phyloP scores from a whole-genome alignment of 1,140 invertebrate genomes.

The Drosophila elegans region DNA sequence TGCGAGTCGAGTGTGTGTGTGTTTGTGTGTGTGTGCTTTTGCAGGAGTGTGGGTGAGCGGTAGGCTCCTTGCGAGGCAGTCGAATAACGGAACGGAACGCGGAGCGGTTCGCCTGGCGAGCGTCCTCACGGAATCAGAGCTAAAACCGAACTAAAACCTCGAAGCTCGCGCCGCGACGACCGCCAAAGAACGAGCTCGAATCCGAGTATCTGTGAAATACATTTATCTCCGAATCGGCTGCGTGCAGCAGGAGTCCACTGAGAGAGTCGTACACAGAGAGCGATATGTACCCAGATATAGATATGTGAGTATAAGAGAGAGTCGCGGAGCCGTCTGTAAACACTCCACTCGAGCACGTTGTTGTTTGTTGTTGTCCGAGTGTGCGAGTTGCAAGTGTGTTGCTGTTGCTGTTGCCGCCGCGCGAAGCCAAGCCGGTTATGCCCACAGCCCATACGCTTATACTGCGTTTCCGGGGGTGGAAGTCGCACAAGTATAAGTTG shows the following conservation, averaged over 20 bases:
- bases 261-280: slow-evolving; percentile 7
- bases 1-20: slow-evolving; percentile 3
- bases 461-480: slow-evolving; percentile 21
- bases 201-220: slow-evolving; percentile 20
- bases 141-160: slow-evolving; percentile 80
- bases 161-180: slow-evolving; percentile 26
- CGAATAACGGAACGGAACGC: slow-evolving; percentile 32
- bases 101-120: slow-evolving; percentile 36
- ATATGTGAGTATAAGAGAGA: slow-evolving; percentile 1
- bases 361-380: slow-evolving; percentile 1
- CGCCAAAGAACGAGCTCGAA: slow-evolving; percentile 19
- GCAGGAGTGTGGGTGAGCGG: slow-evolving; percentile 39
- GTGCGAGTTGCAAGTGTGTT: not conserved
- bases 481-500: not conserved
- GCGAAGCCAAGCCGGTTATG: slow-evolving; percentile 22
- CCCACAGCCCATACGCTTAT: slow-evolving; percentile 14
- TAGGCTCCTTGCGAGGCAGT: slow-evolving; percentile 62
- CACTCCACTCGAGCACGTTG: slow-evolving; percentile 10
- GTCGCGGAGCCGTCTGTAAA: slow-evolving; percentile 15
- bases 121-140: slow-evolving; percentile 80
- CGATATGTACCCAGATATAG: not conserved
- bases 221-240: slow-evolving; percentile 3
- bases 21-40: slow-evolving; percentile 29
- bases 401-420: slow-evolving; percentile 4
- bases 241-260: slow-evolving; percentile 10